Conservation (phyloP, 2,888 invertebrate species). For the Luperina nickerlii region DNA sequence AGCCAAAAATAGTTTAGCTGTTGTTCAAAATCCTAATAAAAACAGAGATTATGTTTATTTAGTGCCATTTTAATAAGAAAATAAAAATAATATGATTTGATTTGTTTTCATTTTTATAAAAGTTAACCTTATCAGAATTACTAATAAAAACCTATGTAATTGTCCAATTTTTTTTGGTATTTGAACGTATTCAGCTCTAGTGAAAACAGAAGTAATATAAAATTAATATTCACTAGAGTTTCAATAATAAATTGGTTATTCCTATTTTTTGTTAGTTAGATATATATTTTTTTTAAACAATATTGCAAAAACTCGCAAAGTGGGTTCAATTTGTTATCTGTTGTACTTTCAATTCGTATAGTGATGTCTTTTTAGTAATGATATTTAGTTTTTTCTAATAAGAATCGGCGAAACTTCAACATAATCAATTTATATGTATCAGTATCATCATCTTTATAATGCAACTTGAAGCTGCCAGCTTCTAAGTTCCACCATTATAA, state of each 20-base stretch:
- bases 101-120: background rate
- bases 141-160: background rate
- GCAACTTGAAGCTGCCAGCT: background rate
- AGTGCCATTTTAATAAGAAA: background rate
- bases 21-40: slow-evolving; percentile 37
- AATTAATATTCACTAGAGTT: background rate
- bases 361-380: slow-evolving; percentile 7
- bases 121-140: background rate
- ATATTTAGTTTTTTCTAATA: background rate
- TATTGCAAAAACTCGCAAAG: background rate
- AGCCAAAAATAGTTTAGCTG: slow-evolving; percentile 75
- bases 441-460: background rate
- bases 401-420: background rate
- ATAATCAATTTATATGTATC: background rate
- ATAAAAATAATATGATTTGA: background rate
- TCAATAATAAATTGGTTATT: background rate
- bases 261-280: too few species aligned
- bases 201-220: background rate
- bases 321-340: slow-evolving; percentile 12
- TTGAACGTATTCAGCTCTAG: background rate
- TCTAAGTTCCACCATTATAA: background rate
- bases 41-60: background rate
- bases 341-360: background rate
- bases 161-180: background rate
- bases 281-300: too few species aligned